Percentiles rank a stretch among this genome's conserved stretches.
Evolutionary conservation across 2,113 vertebrate species (phyloP).

Genomic region (Butastur rufipennis): DNA sequence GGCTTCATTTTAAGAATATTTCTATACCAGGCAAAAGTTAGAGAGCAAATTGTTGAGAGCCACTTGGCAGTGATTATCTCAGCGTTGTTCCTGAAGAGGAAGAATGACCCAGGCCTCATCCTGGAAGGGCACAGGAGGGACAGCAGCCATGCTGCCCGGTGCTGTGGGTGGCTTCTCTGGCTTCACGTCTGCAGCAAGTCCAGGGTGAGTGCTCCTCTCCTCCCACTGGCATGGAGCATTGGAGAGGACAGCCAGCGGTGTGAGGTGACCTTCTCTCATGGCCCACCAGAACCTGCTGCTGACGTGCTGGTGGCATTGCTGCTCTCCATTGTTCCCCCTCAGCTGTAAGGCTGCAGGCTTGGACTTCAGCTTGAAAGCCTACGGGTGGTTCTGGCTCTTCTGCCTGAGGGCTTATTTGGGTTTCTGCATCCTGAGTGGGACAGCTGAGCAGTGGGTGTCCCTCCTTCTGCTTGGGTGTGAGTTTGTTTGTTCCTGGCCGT

Average conservation of each 20-base stretch:
- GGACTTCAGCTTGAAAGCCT: not conserved
- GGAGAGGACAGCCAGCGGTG: not conserved
- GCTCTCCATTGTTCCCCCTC: accelerated
- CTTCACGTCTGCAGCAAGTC: not conserved
- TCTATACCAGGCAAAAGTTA: not conserved
- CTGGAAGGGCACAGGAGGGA: not conserved
- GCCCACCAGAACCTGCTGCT: not conserved
- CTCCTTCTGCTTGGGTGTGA: not conserved
- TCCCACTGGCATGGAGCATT: not conserved
- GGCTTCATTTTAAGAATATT: not conserved
- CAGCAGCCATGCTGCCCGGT: accelerated
- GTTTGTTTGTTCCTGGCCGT: accelerated
- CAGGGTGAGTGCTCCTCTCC: not conserved
- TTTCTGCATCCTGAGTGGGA: not conserved
- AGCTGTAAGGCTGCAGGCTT: accelerated
- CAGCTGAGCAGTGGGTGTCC: not conserved
- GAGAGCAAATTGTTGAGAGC: not conserved
- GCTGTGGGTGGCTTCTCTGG: not conserved
- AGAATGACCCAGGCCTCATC: accelerated
- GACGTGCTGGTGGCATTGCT: not conserved
- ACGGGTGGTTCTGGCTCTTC: not conserved
- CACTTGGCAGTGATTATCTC: not conserved
- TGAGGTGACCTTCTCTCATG: not conserved
- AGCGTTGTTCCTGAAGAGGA: accelerated
- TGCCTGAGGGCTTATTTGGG: not conserved